These are phyloP conservation scores for Coranthus polyacanthus DNA, from an alignment of 2,797 vertebrate genomes.

Conservation along the genomic window DNA sequence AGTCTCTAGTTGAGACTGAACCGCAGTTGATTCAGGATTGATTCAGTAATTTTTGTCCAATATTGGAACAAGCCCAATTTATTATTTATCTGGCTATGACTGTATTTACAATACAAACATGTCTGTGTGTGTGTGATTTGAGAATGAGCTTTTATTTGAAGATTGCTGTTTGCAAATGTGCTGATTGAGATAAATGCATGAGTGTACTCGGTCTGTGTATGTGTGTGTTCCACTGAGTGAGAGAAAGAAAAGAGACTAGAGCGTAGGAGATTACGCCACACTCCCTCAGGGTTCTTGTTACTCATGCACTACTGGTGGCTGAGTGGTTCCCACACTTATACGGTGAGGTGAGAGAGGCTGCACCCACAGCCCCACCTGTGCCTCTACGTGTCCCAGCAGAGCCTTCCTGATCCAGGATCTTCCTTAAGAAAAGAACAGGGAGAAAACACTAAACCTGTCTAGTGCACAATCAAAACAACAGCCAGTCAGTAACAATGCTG, in stretches of 20 bases:
- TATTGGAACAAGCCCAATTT: slow-evolving; percentile 47
- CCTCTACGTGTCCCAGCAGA: slow-evolving; percentile 81
- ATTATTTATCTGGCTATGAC: slow-evolving; percentile 51
- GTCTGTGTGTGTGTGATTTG: slow-evolving; percentile 55
- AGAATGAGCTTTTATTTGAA: slow-evolving; percentile 65
- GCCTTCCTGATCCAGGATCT: slow-evolving; percentile 72
- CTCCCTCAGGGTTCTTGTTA: slow-evolving; percentile 84
- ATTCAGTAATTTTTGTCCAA: slow-evolving; percentile 40
- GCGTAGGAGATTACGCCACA: slow-evolving; percentile 85
- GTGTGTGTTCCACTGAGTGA: slow-evolving; percentile 73
- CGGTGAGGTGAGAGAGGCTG: slow-evolving; percentile 81
- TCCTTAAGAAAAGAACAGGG: slow-evolving; percentile 73
- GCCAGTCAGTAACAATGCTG: slow-evolving; percentile 64
- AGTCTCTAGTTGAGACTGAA: neutral
- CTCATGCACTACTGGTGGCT: slow-evolving; percentile 84
- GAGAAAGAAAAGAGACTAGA: slow-evolving; percentile 72
- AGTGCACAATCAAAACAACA: slow-evolving; percentile 74
- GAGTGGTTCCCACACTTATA: slow-evolving; percentile 86
- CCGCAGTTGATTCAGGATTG: neutral
- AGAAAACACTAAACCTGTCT: slow-evolving; percentile 70
- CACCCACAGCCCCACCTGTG: slow-evolving; percentile 84
- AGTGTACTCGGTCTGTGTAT: slow-evolving; percentile 44
- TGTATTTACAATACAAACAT: slow-evolving; percentile 73
- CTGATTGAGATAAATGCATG: slow-evolving; percentile 66
- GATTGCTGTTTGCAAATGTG: slow-evolving; percentile 74